Evolutionary conservation across 2,888 invertebrate species (phyloP).

Genomic region (Neoaliturus tenellus): DNA sequence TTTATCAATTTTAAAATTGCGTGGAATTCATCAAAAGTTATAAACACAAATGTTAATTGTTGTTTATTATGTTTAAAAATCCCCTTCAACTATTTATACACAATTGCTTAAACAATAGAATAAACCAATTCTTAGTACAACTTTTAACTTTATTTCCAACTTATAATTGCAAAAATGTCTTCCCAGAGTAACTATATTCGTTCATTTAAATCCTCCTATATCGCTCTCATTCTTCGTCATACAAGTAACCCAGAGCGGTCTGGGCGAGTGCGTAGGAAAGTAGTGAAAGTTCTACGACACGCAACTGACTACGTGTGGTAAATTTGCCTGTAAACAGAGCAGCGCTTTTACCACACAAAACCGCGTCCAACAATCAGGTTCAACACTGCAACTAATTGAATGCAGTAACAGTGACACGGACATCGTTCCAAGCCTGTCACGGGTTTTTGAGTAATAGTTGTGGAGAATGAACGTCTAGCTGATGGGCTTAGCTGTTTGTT

Average conservation of each 20-base stretch:
- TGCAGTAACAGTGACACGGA: background rate
- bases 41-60: too few species aligned
- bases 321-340: background rate
- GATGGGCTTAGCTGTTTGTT: background rate
- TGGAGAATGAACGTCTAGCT: background rate
- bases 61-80: too few species aligned
- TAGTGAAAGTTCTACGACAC: background rate
- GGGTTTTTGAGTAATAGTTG: background rate
- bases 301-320: background rate
- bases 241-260: background rate
- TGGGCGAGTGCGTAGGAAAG: background rate
- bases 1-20: too few species aligned
- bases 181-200: too few species aligned
- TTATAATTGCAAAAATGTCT: too few species aligned
- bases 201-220: background rate
- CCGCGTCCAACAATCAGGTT: background rate
- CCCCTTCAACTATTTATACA: too few species aligned
- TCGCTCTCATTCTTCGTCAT: background rate
- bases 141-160: too few species aligned
- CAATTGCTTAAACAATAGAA: too few species aligned
- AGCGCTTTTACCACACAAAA: background rate
- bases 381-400: background rate
- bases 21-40: too few species aligned
- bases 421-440: background rate
- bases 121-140: too few species aligned